phyloP scores from a whole-genome alignment of 2,888 invertebrate species.

The Pterostichus madidus region DNA sequence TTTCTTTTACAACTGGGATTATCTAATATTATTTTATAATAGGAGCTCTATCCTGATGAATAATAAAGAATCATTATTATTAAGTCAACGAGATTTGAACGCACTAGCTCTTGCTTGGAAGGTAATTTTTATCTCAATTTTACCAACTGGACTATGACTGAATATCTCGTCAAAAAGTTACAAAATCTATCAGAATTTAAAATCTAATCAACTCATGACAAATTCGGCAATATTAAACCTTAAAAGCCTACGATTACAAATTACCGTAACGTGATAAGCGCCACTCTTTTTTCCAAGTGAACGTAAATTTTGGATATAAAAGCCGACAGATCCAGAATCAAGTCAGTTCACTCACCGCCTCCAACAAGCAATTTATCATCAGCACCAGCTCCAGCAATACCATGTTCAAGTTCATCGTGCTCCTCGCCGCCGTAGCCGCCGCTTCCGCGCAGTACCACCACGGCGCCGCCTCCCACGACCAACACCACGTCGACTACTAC shows the following conservation, averaged over 20 bases:
- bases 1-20: too few species aligned
- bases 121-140: too few species aligned
- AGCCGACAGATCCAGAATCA: not conserved
- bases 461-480: constrained; percentile 7
- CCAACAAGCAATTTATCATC: not conserved
- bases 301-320: constrained; percentile 44
- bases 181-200: too few species aligned
- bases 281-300: constrained; percentile 31
- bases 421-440: not conserved
- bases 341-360: constrained; percentile 1
- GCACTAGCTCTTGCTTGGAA: too few species aligned
- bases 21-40: too few species aligned
- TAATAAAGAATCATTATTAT: too few species aligned
- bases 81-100: too few species aligned
- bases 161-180: too few species aligned
- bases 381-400: not conserved
- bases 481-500: constrained; percentile 47
- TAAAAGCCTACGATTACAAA: not conserved
- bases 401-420: constrained; percentile 3
- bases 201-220: too few species aligned
- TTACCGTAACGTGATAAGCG: not conserved
- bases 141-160: too few species aligned
- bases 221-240: too few species aligned
- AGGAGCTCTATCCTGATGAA: too few species aligned
- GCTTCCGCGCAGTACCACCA: constrained; percentile 20